Evolutionary conservation across 2,888 invertebrate species (phyloP), one percentile per base, ranked within the genome.

Genomic region (Eupithecia abbreviata): DNA sequence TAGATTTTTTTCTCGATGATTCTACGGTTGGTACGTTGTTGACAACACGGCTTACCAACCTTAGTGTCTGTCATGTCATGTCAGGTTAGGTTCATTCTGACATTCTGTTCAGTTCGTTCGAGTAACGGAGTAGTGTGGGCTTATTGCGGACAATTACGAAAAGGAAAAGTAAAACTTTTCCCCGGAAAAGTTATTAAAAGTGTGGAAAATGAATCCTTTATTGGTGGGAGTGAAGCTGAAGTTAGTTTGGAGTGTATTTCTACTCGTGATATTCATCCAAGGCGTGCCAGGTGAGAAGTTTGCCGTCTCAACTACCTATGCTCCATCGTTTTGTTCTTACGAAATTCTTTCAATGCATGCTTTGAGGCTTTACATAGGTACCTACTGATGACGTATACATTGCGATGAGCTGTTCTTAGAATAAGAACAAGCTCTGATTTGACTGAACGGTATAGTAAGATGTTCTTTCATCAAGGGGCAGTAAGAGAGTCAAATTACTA

Each of bases 161-260:
- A 70, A 51, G 68, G 55, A 58, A 41, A 76, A 72, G 42, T 72
- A 68, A 75, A 80, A 81, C 75, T 80, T 78, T 76, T 47, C 51
- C 30, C 41, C 18, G 18, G 71, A 77, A 65, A 55, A 73, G 72
- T 47, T 47, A 73, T 71, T 15, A 71, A 74, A 72, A 75, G 74
- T 81, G 72, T 67, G 15, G 71, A 81, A 85, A 85, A 91, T 90
- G 91, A 85, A 86, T 86, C 85, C 83, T 77, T 81, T 84, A 68
- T 80, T 82, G 84, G 83, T 88, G 85, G 85, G 84, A 81, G 87
- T 87, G 82, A 86, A 85, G 81, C 84, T 84, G 75, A 86, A 84
- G 83, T 80, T 81, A 75, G 66, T 85, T 73, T 78, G 79, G 47
- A 80, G 79, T 85, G 82, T 84, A 62, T 83, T 85, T 68, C 75